Evolutionary conservation across 2,888 invertebrate genomes (phyloP).

Genomic region (Anarsia innoxiella): DNA sequence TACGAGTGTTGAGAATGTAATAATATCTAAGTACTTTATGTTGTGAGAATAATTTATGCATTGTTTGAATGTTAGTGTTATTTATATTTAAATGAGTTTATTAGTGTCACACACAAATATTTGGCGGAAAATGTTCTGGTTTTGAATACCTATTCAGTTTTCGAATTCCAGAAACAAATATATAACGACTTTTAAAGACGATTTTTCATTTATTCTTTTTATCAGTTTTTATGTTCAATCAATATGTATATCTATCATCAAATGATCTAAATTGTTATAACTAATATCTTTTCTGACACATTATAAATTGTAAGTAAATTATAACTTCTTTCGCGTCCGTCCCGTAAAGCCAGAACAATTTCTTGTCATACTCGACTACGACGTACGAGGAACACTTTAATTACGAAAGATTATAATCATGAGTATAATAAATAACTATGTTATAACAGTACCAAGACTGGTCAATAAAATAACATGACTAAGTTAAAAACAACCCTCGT

Average conservation of each 20-base stretch:
- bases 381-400: too few relatives aligned
- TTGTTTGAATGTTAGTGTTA: constrained; percentile 35
- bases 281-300: too few relatives aligned
- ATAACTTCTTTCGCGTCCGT: too few relatives aligned
- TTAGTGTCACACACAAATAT: too few relatives aligned
- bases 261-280: too few relatives aligned
- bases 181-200: background rate
- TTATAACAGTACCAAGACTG: too few relatives aligned
- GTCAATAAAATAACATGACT: background rate
- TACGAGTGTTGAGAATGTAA: constrained; percentile 27
- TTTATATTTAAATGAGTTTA: constrained; percentile 34
- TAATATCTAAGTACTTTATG: too few relatives aligned
- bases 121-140: constrained; percentile 1
- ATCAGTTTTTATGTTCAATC: background rate
- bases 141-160: background rate
- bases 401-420: too few relatives aligned
- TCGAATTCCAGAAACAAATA: background rate
- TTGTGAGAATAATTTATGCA: constrained; percentile 33
- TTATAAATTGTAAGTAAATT: too few relatives aligned
- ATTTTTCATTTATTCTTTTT: background rate
- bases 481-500: background rate
- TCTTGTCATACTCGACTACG: too few relatives aligned
- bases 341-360: too few relatives aligned
- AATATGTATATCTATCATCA: background rate
- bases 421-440: too few relatives aligned